phyloP scores from a whole-genome alignment of 2,113 vertebrate species.

The Scophthalmus maximus region DNA sequence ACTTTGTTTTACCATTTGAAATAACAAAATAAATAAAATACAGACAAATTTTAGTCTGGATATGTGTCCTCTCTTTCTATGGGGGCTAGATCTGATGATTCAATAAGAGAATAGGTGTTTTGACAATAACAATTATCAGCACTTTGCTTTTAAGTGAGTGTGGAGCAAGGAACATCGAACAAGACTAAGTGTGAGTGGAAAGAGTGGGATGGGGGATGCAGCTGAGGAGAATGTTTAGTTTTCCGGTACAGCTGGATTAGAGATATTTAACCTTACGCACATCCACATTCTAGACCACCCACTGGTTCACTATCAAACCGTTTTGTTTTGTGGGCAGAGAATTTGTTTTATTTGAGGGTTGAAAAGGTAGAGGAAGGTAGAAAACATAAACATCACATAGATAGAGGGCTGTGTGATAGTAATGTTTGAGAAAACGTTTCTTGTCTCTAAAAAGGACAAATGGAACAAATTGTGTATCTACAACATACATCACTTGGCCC shows the following conservation, averaged over 20 bases:
- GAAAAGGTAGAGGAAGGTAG: neutral
- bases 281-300: constrained; percentile 72
- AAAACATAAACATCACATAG: neutral
- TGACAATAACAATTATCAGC: constrained; percentile 34
- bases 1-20: constrained; percentile 12
- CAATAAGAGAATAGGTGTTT: constrained; percentile 42
- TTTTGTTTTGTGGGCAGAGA: constrained; percentile 50
- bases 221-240: constrained; percentile 67
- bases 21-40: constrained; percentile 19
- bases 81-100: constrained; percentile 33
- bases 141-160: constrained; percentile 1
- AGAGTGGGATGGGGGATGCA: neutral
- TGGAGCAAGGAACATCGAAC: constrained; percentile 7
- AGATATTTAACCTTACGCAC: constrained; percentile 74
- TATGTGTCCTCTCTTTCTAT: constrained; percentile 22
- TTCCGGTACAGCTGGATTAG: constrained; percentile 70
- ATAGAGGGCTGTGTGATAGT: constrained; percentile 8
- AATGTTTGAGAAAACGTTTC: constrained; percentile 1
- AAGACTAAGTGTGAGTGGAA: neutral
- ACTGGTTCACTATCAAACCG: constrained; percentile 41
- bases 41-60: constrained; percentile 11
- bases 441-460: neutral
- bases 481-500: constrained; percentile 18
- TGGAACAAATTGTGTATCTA: neutral
- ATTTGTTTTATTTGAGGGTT: constrained; percentile 68